Base-by-base conservation (phyloP, 2,113 vertebrate genomes). In the Tautogolabrus adspersus region DNA sequence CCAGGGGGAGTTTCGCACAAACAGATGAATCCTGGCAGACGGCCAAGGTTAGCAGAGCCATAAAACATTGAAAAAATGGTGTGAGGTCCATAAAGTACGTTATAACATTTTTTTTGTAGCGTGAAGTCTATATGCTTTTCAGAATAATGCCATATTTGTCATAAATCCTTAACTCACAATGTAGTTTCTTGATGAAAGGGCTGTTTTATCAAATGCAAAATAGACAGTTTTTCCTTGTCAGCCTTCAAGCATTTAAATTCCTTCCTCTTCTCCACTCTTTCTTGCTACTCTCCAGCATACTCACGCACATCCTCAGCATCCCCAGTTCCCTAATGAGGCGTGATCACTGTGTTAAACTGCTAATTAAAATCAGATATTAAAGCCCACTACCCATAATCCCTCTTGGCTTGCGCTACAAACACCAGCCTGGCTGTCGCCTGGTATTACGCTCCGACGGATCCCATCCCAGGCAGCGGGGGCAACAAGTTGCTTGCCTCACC, bases 281-380 rank as follows among this genome's bases (percentile, higher is more conserved):
- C 73, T 55, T 10, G 15, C 22, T 76, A 7, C 78, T 84, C 71
- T 79, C 63, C 46, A 16, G 82, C 76, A 78, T 30, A 79, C 81
- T 78, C 70, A 30, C 65, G 71, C 75, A 80, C 83, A 77, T 84
- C 78, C 74, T 86, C 84, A 88, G 86, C 87, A 82, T 85, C 86
- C 86, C 82, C 88, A 76, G 83, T 46, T 88, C 86, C 79, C 91
- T 93, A 93, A 94, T 93, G 92, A 93, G 90, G 87, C 90, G 84
- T 93, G 92, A 93, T 94, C 84, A 89, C 90, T 91, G 92, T 92
- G 88, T 93, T 93, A 93, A 88, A 91, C 86, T 90, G 88, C 84
- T 94, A 93, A 94, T 94, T 94, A 94, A 94, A 95, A 94, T 92
- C 92, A 91, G 93, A 94, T 93, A 93, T 93, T 94, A 93, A 89